Conservation (phyloP, 2,797 vertebrate genomes). For the Eulemur coronatus region DNA sequence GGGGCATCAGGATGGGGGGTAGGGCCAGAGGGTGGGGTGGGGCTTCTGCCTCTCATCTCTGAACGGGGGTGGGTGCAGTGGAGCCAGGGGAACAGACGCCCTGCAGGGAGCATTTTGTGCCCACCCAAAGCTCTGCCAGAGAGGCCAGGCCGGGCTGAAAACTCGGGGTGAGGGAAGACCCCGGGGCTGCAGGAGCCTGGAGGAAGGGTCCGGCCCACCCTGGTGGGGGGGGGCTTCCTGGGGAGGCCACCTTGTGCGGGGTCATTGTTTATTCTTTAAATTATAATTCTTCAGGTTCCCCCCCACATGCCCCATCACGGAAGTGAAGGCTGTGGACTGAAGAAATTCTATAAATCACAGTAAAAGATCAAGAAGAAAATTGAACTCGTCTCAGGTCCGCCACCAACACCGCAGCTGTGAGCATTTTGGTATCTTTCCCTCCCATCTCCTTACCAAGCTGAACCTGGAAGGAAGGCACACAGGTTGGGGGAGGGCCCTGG, state of each 20-base stretch:
- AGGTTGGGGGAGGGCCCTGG: background rate
- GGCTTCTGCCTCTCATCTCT: background rate
- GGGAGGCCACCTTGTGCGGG: background rate
- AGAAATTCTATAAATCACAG: background rate
- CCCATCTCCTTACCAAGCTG: background rate
- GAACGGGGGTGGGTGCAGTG: no score
- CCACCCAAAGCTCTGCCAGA: background rate
- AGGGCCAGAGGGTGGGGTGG: rapidly evolving
- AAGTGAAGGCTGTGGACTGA: background rate
- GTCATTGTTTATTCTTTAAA: background rate
- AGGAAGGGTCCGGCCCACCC: background rate
- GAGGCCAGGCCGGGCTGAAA: background rate
- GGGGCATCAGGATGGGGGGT: background rate
- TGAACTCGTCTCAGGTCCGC: background rate
- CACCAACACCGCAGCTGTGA: background rate
- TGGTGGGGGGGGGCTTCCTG: background rate
- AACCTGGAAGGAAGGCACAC: background rate
- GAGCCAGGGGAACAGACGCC: background rate
- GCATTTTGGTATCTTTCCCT: background rate
- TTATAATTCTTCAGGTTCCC: background rate
- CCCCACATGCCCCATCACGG: background rate
- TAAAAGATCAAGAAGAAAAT: background rate
- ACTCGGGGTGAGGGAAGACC: background rate
- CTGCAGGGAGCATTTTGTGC: background rate
- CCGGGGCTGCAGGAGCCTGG: background rate